Evolutionary conservation across 2,797 vertebrate species (phyloP), one percentile per base, ranked within the genome.

Genomic region (Valencia hispanica): DNA sequence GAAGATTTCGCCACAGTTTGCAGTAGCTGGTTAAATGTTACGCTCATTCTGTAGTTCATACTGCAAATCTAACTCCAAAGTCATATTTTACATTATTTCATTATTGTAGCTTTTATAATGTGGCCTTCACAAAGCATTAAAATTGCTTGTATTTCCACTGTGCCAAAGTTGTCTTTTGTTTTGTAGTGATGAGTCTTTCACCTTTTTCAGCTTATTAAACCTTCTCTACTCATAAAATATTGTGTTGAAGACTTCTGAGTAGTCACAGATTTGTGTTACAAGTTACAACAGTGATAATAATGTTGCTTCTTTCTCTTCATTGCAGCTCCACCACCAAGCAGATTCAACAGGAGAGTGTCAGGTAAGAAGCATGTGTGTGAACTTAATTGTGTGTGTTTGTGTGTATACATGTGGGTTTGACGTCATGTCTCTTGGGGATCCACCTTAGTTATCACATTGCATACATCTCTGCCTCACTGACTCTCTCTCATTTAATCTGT

Each of bases 291-390:
- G 11, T 68, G 1, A 83, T 83, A 17, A 74, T 87, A 75, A 91
- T 80, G 73, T 59, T 59, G 45, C 0, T 45, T 75, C 69, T 61
- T 86, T 68, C 81, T 43, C 77, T 22, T 85, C 59, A 86, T 72
- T 65, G 41, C 95, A 99, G 98, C 97, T 91, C 98, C 97, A 6
- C 93, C 96, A 88, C 95, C 97, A 87, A 97, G 95, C 93, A 95
- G 96, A 95, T 98, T 95, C 94, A 97, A 93, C 94, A 96, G 98
- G 93, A 97, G 98, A 96, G 97, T 98, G 90, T 99, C 98, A 95
- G 98, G 98, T 99, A 92, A 95, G 93, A 34, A 1, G 30, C 71
- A 27, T 75, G 48, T 53, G 84, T 86, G 76, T 75, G 39, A 85
- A 87, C 84, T 77, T 43, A 69, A 55, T 3, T 30, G 12, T 75